Base-by-base conservation (phyloP, 2,797 vertebrate genomes). In the Rhinichthys osculus region DNA sequence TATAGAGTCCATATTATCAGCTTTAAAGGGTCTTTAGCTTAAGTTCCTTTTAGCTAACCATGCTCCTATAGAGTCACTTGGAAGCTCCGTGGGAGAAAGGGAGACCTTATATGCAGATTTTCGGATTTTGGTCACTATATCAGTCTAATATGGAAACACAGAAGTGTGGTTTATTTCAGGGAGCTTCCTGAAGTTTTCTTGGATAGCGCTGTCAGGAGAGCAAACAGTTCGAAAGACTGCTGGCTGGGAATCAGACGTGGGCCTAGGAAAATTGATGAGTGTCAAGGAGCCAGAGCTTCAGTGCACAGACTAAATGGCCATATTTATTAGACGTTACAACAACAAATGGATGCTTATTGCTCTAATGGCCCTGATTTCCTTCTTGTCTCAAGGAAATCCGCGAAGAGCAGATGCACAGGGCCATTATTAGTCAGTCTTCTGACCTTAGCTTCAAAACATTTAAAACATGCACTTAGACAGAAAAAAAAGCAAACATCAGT, bases 1-100 rank as follows among this genome's bases (percentile, higher is more conserved):
- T 91, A 93, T 94, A 95, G 94, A 94, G 91, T 84, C 91, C 90
- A 52, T 88, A 91, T 92, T 92, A 88, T 91, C 91, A 92, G 27
- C 79, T 90, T 92, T 94, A 94, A 93, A 94, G 93, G 91, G 92
- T 90, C 92, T 92, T 92, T 90, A 92, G 69, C 57, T 74, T 16
- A 38, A 73, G 17, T 67, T 57, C 33, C 70, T 35, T 69, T 69
- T 14, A 54, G 35, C 38, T 16, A 70, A 72, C 30, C 3, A 21
- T 42, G 19, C 21, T 81, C 17, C 17, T 44, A 82, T 33, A 5
- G 42, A 66, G 27, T 66, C 17, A 9, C 71, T 38, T 13, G 13
- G 21, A 77, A 76, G 8, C 33, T 84, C 33, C 0, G 10, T 42
- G 62, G 47, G 59, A 77, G 82, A 42, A 76, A 54, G 17, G 23